Conservation (phyloP, 2,797 vertebrate species). For the Paramormyrops hopkinsi region DNA sequence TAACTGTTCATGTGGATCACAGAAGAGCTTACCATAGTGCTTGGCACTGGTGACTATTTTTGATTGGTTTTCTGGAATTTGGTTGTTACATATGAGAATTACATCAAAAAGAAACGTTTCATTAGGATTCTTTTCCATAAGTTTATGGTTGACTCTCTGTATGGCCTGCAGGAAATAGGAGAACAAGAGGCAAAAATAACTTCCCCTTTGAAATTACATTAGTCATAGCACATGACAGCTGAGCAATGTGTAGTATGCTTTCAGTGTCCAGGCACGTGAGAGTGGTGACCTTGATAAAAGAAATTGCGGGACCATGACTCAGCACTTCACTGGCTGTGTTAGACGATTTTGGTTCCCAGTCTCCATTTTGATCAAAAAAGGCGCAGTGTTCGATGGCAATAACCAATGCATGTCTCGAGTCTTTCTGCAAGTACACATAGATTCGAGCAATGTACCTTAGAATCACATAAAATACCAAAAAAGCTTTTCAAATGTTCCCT, state of each 20-base stretch:
- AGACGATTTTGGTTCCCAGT: conserved; percentile 42
- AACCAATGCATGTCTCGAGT: conserved; percentile 52
- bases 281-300: conserved; percentile 59
- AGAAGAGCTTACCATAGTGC: conserved; percentile 47
- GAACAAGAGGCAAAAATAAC: not conserved
- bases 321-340: conserved; percentile 44
- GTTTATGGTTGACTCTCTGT: conserved; percentile 62
- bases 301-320: conserved; percentile 52
- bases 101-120: conserved; percentile 67
- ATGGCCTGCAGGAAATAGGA: conserved; percentile 48
- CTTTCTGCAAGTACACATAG: conserved; percentile 50
- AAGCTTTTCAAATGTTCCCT: not conserved
- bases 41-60: conserved; percentile 58
- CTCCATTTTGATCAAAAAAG: conserved; percentile 55
- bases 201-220: not conserved
- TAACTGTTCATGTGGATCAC: not conserved
- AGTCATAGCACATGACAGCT: not conserved
- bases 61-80: conserved; percentile 52
- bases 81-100: conserved; percentile 60
- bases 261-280: not conserved
- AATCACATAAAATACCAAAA: not conserved
- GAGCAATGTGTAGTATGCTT: not conserved
- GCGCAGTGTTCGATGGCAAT: conserved; percentile 63
- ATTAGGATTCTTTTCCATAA: conserved; percentile 51
- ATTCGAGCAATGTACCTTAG: not conserved